phyloP scores from a whole-genome alignment of 2,888 invertebrate species.

The Stenotaenia linearis region DNA sequence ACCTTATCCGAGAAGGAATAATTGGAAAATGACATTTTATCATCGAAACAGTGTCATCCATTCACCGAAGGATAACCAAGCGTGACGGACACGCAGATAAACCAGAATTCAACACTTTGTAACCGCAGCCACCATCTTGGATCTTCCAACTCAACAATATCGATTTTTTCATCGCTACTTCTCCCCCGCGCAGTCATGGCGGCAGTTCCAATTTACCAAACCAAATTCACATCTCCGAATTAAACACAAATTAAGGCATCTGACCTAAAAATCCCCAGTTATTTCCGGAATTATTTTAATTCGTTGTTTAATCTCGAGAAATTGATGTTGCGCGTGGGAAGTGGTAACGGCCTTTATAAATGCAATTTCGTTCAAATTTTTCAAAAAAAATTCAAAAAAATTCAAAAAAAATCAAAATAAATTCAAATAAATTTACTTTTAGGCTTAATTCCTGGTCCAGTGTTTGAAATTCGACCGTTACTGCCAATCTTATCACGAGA shows the following conservation, averaged over 20 bases:
- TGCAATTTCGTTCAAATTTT: no score
- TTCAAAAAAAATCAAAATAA: no score
- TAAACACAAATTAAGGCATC: neutral
- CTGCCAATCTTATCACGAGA: no score
- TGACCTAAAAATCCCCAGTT: neutral
- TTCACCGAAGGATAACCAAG: neutral
- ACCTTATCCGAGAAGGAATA: neutral
- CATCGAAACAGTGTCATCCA: neutral
- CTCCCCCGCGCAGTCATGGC: neutral
- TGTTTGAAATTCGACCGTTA: no score
- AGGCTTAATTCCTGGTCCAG: no score
- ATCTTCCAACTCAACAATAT: neutral
- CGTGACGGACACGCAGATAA: constrained; percentile 3
- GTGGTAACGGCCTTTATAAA: neutral
- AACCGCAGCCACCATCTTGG: neutral
- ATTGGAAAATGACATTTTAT: neutral
- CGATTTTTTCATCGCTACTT: neutral
- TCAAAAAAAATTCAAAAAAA: no score
- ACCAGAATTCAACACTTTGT: neutral
- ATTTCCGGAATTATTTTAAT: neutral
- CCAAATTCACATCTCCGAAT: no score
- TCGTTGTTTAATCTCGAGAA: neutral
- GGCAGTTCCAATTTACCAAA: neutral
- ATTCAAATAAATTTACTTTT: no score
- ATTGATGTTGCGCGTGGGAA: neutral